Evolutionary conservation across 2,797 vertebrate species (phyloP).

Genomic region (Siniperca undulata): DNA sequence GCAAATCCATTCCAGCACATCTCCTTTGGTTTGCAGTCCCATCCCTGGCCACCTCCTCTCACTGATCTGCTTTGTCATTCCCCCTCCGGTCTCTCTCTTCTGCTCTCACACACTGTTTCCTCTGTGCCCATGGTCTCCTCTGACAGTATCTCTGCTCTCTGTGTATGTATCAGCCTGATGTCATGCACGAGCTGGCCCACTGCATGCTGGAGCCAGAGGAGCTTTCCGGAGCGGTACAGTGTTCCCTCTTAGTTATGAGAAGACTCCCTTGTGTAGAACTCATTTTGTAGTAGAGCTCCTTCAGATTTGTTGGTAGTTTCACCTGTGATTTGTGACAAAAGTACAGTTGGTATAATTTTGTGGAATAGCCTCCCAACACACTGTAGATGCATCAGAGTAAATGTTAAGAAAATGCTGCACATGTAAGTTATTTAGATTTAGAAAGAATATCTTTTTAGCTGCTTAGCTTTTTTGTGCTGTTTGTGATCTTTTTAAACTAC

Average conservation of each 20-base stretch:
- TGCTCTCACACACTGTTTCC: constrained; percentile 57
- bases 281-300: constrained; percentile 11
- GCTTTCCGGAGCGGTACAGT: constrained; percentile 85
- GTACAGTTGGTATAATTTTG: constrained; percentile 1
- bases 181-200: constrained; percentile 86
- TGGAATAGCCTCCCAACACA: background rate
- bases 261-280: constrained; percentile 11
- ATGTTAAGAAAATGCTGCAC: background rate
- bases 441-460: background rate
- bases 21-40: constrained; percentile 76
- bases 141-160: constrained; percentile 64
- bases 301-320: constrained; percentile 27
- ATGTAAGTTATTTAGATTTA: background rate
- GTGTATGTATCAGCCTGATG: constrained; percentile 84
- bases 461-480: background rate
- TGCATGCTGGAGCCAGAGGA: constrained; percentile 91
- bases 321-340: constrained; percentile 14
- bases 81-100: constrained; percentile 47
- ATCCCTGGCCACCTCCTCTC: constrained; percentile 55
- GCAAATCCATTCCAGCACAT: constrained; percentile 63
- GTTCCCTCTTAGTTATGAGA: constrained; percentile 43
- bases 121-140: constrained; percentile 46
- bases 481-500: background rate
- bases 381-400: background rate
- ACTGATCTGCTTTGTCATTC: constrained; percentile 75